These are phyloP conservation scores for Lepidocyrtinus sp. DNA, from an alignment of 2,888 invertebrate genomes.

Conservation along the genomic window DNA sequence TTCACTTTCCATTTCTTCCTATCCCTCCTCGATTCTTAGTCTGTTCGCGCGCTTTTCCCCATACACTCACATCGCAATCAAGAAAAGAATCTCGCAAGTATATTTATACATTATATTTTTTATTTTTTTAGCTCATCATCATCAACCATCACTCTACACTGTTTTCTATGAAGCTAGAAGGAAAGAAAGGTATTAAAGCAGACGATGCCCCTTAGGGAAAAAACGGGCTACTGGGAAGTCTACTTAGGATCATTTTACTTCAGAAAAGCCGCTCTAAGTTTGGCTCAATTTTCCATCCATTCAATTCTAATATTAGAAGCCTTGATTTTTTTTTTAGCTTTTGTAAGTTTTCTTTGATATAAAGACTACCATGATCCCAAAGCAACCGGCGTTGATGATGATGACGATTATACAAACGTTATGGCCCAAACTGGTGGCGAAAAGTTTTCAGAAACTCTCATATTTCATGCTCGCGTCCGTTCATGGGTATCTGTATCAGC, in stretches of 20 bases:
- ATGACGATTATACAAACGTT: neutral
- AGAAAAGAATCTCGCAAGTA: too few species aligned
- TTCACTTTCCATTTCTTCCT: slow-evolving; percentile 19
- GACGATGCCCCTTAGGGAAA: neutral
- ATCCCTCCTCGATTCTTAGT: neutral
- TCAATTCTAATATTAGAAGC: slow-evolving; percentile 1
- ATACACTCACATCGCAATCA: too few species aligned
- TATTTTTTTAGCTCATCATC: neutral
- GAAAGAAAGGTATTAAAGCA: neutral
- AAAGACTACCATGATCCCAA: neutral
- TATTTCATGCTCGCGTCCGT: neutral
- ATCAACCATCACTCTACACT: too few species aligned
- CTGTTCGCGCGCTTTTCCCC: neutral
- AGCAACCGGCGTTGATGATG: neutral
- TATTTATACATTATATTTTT: too few species aligned
- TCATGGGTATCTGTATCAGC: neutral
- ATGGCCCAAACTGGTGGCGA: neutral
- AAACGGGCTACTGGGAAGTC: neutral
- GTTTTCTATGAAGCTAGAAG: neutral
- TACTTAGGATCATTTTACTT: neutral
- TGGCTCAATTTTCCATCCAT: neutral
- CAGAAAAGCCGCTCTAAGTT: neutral
- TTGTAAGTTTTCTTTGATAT: neutral
- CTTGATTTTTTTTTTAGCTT: slow-evolving; percentile 15
- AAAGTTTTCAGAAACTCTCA: neutral